Percentiles rank a stretch among this genome's conserved stretches.
Evolutionary conservation across 2,888 invertebrate species (phyloP).

Genomic region (Neria commutata): DNA sequence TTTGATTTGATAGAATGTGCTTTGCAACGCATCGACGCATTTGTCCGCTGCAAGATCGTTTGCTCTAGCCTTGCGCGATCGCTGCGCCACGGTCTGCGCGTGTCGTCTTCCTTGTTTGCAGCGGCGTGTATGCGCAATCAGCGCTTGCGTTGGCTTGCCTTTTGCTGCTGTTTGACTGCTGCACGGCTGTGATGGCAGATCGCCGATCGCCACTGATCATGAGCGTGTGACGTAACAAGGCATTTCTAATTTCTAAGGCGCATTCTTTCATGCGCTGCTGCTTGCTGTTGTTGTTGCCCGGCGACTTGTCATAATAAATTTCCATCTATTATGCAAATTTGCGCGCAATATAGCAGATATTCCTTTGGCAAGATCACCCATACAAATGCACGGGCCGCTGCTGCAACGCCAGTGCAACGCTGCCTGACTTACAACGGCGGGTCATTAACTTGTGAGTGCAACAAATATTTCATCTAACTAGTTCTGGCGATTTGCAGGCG

Average conservation of each 20-base stretch:
- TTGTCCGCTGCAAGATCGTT: too few species aligned
- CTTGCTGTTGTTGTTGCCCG: not conserved
- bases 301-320: constrained; percentile 5
- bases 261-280: not conserved
- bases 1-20: constrained; percentile 3
- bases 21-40: too few species aligned
- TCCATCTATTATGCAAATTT: constrained; percentile 1
- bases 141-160: too few species aligned
- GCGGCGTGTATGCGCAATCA: too few species aligned
- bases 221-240: not conserved
- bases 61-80: too few species aligned
- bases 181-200: too few species aligned
- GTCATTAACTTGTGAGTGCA: constrained; percentile 2
- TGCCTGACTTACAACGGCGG: too few species aligned
- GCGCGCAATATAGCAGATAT: not conserved
- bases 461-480: not conserved
- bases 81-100: not conserved
- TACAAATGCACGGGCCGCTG: not conserved
- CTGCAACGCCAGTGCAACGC: too few species aligned
- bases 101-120: not conserved
- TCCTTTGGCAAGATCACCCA: not conserved
- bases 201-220: not conserved
- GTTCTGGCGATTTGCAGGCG: too few species aligned
- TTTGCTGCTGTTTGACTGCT: too few species aligned
- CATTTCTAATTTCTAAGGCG: not conserved